Evolutionary conservation across 2,113 vertebrate species (phyloP).

Genomic region (Cottus gobio): DNA sequence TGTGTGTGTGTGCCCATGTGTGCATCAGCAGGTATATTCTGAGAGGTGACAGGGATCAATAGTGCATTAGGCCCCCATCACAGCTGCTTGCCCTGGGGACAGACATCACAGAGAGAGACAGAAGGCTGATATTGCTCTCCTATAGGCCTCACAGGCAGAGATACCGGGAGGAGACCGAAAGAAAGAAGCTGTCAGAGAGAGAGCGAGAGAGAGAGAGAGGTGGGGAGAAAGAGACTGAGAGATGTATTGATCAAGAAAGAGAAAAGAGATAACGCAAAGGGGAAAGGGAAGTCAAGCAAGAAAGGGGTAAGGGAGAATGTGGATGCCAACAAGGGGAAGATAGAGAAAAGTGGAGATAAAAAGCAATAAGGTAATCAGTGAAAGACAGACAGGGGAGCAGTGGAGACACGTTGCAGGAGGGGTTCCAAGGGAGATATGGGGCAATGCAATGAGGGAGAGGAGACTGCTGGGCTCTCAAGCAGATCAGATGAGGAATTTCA

Average conservation of each 20-base stretch:
- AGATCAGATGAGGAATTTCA: conserved; percentile 59
- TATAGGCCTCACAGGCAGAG: conserved; percentile 32
- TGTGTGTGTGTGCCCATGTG: conserved; percentile 18
- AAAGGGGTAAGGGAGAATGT: neutral
- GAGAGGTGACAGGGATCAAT: conserved; percentile 79
- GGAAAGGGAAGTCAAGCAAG: conserved; percentile 33
- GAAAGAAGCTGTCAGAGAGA: conserved; percentile 60
- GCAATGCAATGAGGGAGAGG: conserved; percentile 16
- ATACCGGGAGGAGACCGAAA: conserved; percentile 31
- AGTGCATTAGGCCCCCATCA: conserved; percentile 81
- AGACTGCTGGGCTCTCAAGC: conserved; percentile 43
- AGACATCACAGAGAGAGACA: conserved; percentile 49
- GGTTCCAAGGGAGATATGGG: conserved; percentile 19
- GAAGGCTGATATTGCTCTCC: conserved; percentile 49
- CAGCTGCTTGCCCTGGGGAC: conserved; percentile 73
- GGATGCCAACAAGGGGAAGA: conserved; percentile 23
- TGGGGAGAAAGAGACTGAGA: conserved; percentile 17
- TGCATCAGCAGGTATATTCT: conserved; percentile 71
- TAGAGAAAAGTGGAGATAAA: conserved; percentile 11
- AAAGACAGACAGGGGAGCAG: conserved; percentile 4
- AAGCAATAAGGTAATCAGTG: conserved; percentile 19
- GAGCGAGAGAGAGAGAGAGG: conserved; percentile 46
- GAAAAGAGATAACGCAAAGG: conserved; percentile 23
- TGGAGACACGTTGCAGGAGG: conserved; percentile 15
- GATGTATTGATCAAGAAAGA: conserved; percentile 52